Evolutionary conservation across 2,888 invertebrate genomes (phyloP).

Genomic region (Psococerastis gibbosa): DNA sequence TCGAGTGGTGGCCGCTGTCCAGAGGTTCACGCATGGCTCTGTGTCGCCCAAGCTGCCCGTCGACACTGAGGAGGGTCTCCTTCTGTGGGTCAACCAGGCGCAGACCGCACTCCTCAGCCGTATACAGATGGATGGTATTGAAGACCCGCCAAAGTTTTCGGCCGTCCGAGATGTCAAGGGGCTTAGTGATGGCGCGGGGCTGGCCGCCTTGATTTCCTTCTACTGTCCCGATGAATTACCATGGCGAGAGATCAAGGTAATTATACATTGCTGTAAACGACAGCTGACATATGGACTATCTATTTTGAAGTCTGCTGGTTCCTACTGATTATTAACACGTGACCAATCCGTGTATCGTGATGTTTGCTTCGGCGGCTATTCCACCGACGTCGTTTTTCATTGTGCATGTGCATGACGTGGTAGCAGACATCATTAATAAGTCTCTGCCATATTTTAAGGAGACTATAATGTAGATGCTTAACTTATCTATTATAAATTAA

Average conservation of each 20-base stretch:
- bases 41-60: conserved; percentile 30
- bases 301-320: too few species aligned
- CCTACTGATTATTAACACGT: too few species aligned
- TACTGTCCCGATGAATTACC: conserved; percentile 69
- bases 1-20: conserved; percentile 66
- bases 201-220: conserved; percentile 73
- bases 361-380: too few species aligned
- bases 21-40: conserved; percentile 38
- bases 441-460: too few species aligned
- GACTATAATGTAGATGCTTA: too few species aligned
- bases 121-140: conserved; percentile 22
- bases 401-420: too few species aligned
- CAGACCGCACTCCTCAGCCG: conserved; percentile 50
- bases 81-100: conserved; percentile 79
- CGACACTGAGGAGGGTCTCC: conserved; percentile 63
- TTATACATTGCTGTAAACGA: too few species aligned
- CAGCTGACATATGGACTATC: too few species aligned
- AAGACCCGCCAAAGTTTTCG: conserved; percentile 40
- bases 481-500: too few species aligned
- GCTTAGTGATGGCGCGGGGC: conserved; percentile 75
- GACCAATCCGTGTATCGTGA: too few species aligned
- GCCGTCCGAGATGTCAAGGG: conserved; percentile 63
- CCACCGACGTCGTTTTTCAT: too few species aligned
- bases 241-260: conserved; percentile 42
- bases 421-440: too few species aligned